Evolutionary conservation across 2,797 vertebrate genomes (phyloP), one percentile per base, ranked within the genome.

Genomic region (Pseudomugil tenellus): DNA sequence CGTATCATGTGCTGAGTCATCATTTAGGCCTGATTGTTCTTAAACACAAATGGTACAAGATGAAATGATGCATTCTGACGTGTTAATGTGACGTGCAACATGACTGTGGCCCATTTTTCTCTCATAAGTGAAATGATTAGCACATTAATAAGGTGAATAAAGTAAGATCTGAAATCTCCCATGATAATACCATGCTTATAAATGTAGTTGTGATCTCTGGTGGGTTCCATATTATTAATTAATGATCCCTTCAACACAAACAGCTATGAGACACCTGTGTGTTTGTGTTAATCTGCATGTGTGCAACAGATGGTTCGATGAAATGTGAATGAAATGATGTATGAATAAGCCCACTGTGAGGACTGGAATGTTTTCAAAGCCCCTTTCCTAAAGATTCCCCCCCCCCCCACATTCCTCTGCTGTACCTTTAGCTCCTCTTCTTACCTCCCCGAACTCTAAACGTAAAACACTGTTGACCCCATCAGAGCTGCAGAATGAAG

Each of bases 261-360:
- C 3, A 9, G 25, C n/a, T 48, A 23, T 2, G 35, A 4, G 5
- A 43, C 41, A 48, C 43, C 43, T 48, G 43, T 70, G 72, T 58
- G 23, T 55, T 26, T 51, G 43, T 59, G 28, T 68, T 6, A 21
- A 9, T 41, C 29, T 60, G 5, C 48, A 43, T 55, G 12, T 35
- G 34, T 67, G 32, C 55, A 53, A 19, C 52, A 35, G 32, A 49
- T 39, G 32, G 7, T 19, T 65, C 67, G 59, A 79, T 77, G 70
- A 82, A 79, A 67, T n/a, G 66, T 77, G 67, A 76, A 73, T 83
- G 72, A 81, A 59, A 73, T 49, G 25, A 60, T 51, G 73, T 56
- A 87, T 92, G 87, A 91, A 89, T 89, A 82, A 79, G 58, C 58
- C 64, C 72, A 79, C 69, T 89, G 86, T 90, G 77, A 84, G 63